phyloP scores from a whole-genome alignment of 1,140 invertebrate genomes.

The Trachymyrmex septentrionalis region DNA sequence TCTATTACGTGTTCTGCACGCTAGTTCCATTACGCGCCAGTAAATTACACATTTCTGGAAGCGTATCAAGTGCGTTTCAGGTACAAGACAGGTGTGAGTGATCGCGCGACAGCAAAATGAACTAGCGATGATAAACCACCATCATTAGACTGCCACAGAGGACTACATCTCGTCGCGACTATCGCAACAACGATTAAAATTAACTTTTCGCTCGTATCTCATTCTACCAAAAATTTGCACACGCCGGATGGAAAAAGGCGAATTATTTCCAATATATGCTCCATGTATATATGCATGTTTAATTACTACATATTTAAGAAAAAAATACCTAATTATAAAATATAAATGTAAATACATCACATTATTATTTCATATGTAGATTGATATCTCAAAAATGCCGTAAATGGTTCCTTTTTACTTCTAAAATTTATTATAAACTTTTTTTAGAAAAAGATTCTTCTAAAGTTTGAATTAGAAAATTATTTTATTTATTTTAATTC shows the following conservation, averaged over 20 bases:
- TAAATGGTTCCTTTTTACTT: not conserved
- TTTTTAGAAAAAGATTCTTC: not conserved
- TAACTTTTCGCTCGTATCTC: slow-evolving; percentile 11
- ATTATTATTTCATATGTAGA: not conserved
- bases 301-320: not conserved
- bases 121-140: slow-evolving; percentile 24
- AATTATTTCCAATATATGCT: slow-evolving; percentile 12
- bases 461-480: not conserved
- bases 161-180: not conserved
- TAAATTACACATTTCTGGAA: slow-evolving; percentile 44
- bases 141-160: slow-evolving; percentile 30
- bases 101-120: slow-evolving; percentile 22
- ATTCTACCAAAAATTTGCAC: slow-evolving; percentile 21
- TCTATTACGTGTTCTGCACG: slow-evolving; percentile 36
- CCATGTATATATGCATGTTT: not conserved
- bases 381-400: not conserved
- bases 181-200: slow-evolving; percentile 44
- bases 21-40: slow-evolving; percentile 30
- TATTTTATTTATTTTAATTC: not conserved
- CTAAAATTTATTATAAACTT: not conserved
- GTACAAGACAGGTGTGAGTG: slow-evolving; percentile 15
- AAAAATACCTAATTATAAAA: not conserved
- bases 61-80: slow-evolving; percentile 22
- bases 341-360: not conserved
- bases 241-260: not conserved